Evolutionary conservation across 2,113 vertebrate genomes (phyloP).

Genomic region (Pica pica): DNA sequence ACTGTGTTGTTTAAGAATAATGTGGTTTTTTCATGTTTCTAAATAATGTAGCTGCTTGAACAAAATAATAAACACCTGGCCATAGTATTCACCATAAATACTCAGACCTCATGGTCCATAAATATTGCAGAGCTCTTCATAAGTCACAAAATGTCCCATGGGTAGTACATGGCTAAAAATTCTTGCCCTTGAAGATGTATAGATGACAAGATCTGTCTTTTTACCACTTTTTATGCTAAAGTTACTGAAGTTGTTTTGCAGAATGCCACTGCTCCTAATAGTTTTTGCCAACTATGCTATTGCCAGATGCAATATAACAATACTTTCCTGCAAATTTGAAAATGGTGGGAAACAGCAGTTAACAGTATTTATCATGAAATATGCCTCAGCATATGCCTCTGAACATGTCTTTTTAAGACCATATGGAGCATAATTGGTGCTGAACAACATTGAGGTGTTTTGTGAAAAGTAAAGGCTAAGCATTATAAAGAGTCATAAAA

Average conservation of each 20-base stretch:
- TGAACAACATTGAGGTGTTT: constrained; percentile 56
- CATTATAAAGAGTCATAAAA: background rate
- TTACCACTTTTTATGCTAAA: background rate
- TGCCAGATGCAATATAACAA: constrained; percentile 35
- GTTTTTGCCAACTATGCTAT: background rate
- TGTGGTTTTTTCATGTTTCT: background rate
- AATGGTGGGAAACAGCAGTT: constrained; percentile 37
- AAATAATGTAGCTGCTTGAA: background rate
- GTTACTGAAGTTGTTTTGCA: background rate
- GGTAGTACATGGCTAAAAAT: background rate
- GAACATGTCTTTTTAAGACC: constrained; percentile 43
- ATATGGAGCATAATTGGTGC: constrained; percentile 55
- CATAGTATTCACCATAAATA: background rate
- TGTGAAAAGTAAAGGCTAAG: constrained; percentile 48
- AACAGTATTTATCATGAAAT: constrained; percentile 55
- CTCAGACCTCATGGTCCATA: background rate
- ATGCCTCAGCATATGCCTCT: constrained; percentile 58
- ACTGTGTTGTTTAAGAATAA: background rate
- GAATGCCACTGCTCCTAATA: background rate
- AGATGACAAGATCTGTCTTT: background rate
- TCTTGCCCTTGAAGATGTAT: background rate
- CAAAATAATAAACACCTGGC: background rate
- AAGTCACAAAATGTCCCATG: background rate
- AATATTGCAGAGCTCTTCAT: background rate
- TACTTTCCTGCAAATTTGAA: constrained; percentile 20